A percentile compares a stretch with the other conserved stretches of the same genome.
phyloP scores from a whole-genome alignment of 2,888 invertebrate genomes.

The Pseudococcus viburni region DNA sequence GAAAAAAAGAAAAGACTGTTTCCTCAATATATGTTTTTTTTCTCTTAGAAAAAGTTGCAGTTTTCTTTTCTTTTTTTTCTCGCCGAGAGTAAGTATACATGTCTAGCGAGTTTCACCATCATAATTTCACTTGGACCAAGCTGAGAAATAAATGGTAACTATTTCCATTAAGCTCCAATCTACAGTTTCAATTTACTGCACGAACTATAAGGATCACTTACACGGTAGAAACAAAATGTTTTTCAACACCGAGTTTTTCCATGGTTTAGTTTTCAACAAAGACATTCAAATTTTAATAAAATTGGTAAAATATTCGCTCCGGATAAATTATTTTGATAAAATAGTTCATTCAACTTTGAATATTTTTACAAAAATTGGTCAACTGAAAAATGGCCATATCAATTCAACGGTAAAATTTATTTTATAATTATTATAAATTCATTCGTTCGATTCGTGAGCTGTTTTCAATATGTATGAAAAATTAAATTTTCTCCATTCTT shows the following conservation, averaged over 20 bases:
- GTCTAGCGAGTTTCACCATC: constrained; percentile 20
- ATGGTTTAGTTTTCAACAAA: not conserved
- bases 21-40: constrained; percentile 18
- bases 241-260: not conserved
- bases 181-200: constrained; percentile 16
- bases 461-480: too few relatives aligned
- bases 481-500: too few relatives aligned
- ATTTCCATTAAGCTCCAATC: constrained; percentile 20
- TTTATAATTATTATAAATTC: too few relatives aligned
- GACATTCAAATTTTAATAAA: not conserved
- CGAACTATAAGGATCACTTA: not conserved
- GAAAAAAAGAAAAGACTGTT: not conserved
- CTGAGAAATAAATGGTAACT: constrained; percentile 16
- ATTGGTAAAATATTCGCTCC: not conserved
- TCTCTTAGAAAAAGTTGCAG: constrained; percentile 15
- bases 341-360: too few relatives aligned
- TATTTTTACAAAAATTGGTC: too few relatives aligned
- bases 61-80: not conserved
- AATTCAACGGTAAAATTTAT: too few relatives aligned
- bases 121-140: constrained; percentile 16
- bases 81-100: not conserved
- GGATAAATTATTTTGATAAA: too few relatives aligned
- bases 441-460: too few relatives aligned
- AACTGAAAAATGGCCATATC: too few relatives aligned
- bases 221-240: not conserved